Evolutionary conservation across 2,888 invertebrate species (phyloP).

Genomic region (Agrypnus murinus): DNA sequence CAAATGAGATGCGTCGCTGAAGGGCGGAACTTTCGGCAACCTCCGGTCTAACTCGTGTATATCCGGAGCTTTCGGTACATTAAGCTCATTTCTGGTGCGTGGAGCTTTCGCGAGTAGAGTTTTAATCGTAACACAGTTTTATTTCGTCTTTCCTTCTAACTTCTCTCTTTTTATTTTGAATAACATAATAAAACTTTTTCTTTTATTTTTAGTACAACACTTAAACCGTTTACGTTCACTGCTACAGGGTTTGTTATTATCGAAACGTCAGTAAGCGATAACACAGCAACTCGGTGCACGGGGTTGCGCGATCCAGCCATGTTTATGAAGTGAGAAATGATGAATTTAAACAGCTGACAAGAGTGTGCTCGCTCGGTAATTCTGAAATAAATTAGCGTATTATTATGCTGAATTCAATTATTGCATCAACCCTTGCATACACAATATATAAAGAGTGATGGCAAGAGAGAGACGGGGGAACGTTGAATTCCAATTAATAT

Average conservation of each 20-base stretch:
- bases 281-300: no score
- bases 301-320: background rate
- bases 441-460: no score
- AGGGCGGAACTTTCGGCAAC: constrained; percentile 31
- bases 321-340: constrained; percentile 1
- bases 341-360: background rate
- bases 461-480: background rate
- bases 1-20: constrained; percentile 37
- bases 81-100: constrained; percentile 30
- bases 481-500: constrained; percentile 44
- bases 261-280: background rate
- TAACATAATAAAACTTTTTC: background rate
- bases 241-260: background rate
- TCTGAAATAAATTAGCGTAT: constrained; percentile 5
- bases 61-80: constrained; percentile 30
- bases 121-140: constrained; percentile 13
- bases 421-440: constrained; percentile 33
- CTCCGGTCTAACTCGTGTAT: constrained; percentile 10
- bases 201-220: background rate
- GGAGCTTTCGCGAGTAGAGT: background rate
- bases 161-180: background rate
- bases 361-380: constrained; percentile 2
- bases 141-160: background rate
- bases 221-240: background rate
- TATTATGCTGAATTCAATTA: constrained; percentile 40